Evolutionary conservation across 2,797 vertebrate genomes (phyloP), one percentile per base, ranked within the genome.

Genomic region (Fratercula arctica): DNA sequence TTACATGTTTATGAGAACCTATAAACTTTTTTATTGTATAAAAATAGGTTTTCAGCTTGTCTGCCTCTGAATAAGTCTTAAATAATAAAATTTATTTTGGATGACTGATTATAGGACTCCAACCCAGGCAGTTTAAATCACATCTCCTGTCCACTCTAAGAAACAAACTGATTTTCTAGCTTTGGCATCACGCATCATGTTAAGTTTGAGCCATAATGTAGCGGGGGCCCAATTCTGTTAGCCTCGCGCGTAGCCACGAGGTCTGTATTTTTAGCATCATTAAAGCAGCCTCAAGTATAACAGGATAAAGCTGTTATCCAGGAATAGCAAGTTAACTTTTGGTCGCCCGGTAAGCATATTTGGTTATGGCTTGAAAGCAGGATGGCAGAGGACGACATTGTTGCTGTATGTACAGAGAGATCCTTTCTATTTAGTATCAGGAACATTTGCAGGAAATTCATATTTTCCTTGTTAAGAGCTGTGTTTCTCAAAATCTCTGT

Each of bases 71-170:
- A 35, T 85, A 92, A 91, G 18, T 76, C 79, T 95, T 93, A 90
- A 92, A 91, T 90, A 95, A 95, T 75, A 72, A 57, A 74, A 59
- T 90, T 89, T 91, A 59, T 89, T 96, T 95, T 76, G 81, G 76
- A 68, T 90, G 74, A 85, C 37, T 91, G 87, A 92, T 94, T 93
- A 69, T 39, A 90, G 45, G 51, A 93, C 66, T 93, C 85, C 63
- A 93, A 3, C 33, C 19, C 39, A 84, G 29, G 23, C 48, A 73
- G 61, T 89, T 93, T 87, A 87, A 96, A 95, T 90, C 75, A 56
- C 53, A 84, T 92, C 69, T 87, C 29, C 89, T 79, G 88, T 91
- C 25, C 7, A 84, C 63, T 88, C 84, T 66, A 73, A 81, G 73
- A 84, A 89, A 77, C 31, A 68, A 78, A 91, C 87, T 89, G 0